Base-by-base conservation (phyloP, 2,888 invertebrate genomes). In the Dexiosoma caninum region DNA sequence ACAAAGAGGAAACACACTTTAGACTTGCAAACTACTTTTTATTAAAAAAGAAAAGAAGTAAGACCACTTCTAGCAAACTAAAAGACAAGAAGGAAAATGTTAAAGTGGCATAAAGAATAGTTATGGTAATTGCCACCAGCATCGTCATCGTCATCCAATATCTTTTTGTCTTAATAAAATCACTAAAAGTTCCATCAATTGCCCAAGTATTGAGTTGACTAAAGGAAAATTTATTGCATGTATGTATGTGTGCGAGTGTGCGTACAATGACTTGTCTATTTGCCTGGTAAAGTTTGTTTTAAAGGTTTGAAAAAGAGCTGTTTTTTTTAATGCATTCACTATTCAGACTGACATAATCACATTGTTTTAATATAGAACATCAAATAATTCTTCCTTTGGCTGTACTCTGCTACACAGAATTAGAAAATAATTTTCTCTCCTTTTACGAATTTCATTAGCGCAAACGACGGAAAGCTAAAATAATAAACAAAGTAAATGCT, bases 321-420 rank as follows among this genome's bases (percentile, higher is more conserved):
- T 60, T 60, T 14, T n/a, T n/a, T 60, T 60, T 60, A 76, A 81
- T 81, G 71, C 80, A 77, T 77, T 72, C 77, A 62, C 40, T 40
- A 55, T 67, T 67, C 55, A 64, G 62, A 57, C 62, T 57, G 16
- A n/a, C 53, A 32, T 81, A 76, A 76, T 81, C 71, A 75, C 21
- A 79, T 70, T 79, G 74, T 79, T 70, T 75, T 64, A 70, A 37
- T 75, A 75, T 75, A 75, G 69, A 79, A 75, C 70, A 70, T 79
- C 74, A 70, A 79, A 75, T 23, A 62, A 64, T 16, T 60, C 30
- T 40, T 74, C 59, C 46, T 64, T 8, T 32, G 27, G 7, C 2
- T 2, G 2, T 27, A 6, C 10, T 30, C 27, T 67, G 8, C 37
- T 16, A 2, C 14, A 64, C 7, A 16, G 9, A 64, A 27, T 21